Percentiles rank a stretch among this genome's conserved stretches.
Conservation (phyloP, 2,888 invertebrate species). For the Smittia sp. region DNA sequence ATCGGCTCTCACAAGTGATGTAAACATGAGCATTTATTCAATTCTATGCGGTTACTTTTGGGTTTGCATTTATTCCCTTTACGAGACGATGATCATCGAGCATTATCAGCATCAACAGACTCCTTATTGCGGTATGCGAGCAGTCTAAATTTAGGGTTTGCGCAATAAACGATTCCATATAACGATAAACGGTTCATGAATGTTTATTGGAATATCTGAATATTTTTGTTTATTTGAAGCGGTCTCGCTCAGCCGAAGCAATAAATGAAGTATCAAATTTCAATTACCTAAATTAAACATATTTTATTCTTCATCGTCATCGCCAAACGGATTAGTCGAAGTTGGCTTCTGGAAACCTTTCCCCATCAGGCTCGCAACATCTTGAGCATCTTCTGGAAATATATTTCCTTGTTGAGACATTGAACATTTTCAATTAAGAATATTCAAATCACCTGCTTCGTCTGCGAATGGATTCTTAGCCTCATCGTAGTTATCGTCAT, state of each 20-base stretch:
- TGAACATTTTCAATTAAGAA: background rate
- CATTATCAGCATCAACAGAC: background rate
- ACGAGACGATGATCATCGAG: background rate
- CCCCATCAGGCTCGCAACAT: background rate
- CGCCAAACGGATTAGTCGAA: slow-evolving; percentile 32
- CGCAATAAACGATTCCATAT: background rate
- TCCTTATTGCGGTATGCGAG: background rate
- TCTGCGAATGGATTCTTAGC: slow-evolving; percentile 35
- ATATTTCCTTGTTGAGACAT: background rate
- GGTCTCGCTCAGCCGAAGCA: background rate
- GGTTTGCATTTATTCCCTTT: slow-evolving; percentile 35
- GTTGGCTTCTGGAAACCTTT: background rate
- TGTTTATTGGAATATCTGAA: background rate
- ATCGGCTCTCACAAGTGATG: background rate
- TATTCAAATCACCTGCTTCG: background rate
- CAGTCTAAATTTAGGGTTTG: background rate
- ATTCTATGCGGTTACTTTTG: slow-evolving; percentile 23
- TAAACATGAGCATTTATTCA: slow-evolving; percentile 15
- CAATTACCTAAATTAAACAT: background rate
- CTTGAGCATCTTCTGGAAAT: slow-evolving; percentile 15
- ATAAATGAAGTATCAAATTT: slow-evolving; percentile 1
- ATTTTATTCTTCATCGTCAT: slow-evolving; percentile 6
- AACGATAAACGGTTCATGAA: background rate
- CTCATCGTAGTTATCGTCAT: slow-evolving; percentile 27
- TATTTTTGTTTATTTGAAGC: background rate